These are phyloP conservation scores for Hylaeus anthracinus DNA, from an alignment of 1,140 invertebrate genomes.

Conservation along the genomic window DNA sequence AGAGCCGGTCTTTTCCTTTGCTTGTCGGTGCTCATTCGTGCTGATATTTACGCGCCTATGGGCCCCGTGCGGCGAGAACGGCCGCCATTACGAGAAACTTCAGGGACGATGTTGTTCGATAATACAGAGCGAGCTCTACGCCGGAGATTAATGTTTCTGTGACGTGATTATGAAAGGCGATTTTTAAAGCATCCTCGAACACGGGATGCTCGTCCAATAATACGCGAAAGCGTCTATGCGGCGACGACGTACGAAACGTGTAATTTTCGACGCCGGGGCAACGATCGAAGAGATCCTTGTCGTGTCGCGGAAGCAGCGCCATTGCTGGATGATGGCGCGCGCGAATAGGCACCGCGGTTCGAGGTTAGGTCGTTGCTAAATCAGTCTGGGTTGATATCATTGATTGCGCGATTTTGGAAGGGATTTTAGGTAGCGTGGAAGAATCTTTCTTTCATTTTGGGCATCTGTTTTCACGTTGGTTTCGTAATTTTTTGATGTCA, in stretches of 20 bases:
- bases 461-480: no score
- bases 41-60: slow-evolving; percentile 51
- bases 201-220: neutral
- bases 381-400: neutral
- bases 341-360: slow-evolving; percentile 10
- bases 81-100: slow-evolving; percentile 28
- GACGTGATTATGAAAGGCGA: slow-evolving; percentile 1
- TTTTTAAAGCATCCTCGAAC: neutral
- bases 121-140: slow-evolving; percentile 9
- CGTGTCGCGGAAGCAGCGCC: slow-evolving; percentile 32
- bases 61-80: slow-evolving; percentile 3
- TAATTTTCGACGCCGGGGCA: slow-evolving; percentile 20
- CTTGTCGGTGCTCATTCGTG: slow-evolving; percentile 39
- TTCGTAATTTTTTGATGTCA: neutral
- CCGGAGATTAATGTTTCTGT: neutral
- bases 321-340: slow-evolving; percentile 19
- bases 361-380: slow-evolving; percentile 31
- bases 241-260: neutral
- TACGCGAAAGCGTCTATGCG: neutral
- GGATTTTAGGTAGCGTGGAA: no score
- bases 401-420: neutral
- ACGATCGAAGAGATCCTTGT: neutral
- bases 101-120: slow-evolving; percentile 35
- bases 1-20: slow-evolving; percentile 22
- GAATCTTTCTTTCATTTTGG: neutral